These are phyloP conservation scores for Drosophila algonquin DNA, from an alignment of 2,888 invertebrate species.

Conservation along the genomic window DNA sequence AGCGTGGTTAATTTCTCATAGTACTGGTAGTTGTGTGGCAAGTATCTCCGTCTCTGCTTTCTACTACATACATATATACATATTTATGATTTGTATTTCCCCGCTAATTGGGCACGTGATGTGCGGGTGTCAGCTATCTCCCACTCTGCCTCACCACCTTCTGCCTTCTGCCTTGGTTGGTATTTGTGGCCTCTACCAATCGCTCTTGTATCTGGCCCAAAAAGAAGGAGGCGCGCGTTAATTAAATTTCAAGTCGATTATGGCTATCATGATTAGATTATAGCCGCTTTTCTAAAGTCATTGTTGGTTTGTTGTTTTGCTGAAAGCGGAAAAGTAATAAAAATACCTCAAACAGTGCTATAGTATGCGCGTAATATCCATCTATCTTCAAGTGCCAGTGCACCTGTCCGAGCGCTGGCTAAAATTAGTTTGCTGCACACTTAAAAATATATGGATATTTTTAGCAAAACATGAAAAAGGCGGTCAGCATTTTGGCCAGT, in stretches of 20 bases:
- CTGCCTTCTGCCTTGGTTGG: background rate
- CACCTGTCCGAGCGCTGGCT: conserved; percentile 57
- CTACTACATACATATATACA: background rate
- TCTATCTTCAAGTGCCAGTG: conserved; percentile 49
- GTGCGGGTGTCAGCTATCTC: conserved; percentile 37
- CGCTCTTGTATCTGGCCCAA: conserved; percentile 6
- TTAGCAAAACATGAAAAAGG: conserved; percentile 61
- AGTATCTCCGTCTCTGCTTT: conserved; percentile 11
- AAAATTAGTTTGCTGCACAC: conserved; percentile 16
- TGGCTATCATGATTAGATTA: conserved; percentile 59
- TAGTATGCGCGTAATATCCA: background rate
- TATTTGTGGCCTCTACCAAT: background rate
- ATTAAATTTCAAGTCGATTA: conserved; percentile 62
- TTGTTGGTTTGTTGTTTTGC: background rate
- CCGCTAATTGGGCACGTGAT: conserved; percentile 50
- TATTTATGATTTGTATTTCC: conserved; percentile 23
- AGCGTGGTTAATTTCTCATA: conserved; percentile 9
- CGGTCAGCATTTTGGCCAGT: conserved; percentile 28
- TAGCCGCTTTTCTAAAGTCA: conserved; percentile 12
- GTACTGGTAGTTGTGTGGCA: background rate
- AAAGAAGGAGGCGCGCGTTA: conserved; percentile 55
- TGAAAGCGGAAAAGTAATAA: conserved; percentile 5
- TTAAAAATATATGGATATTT: conserved; percentile 58
- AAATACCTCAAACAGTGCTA: conserved; percentile 10
- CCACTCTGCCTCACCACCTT: background rate